Evolutionary conservation across 2,888 invertebrate genomes (phyloP), one percentile per base, ranked within the genome.

Genomic region (Hybos culiciformis): DNA sequence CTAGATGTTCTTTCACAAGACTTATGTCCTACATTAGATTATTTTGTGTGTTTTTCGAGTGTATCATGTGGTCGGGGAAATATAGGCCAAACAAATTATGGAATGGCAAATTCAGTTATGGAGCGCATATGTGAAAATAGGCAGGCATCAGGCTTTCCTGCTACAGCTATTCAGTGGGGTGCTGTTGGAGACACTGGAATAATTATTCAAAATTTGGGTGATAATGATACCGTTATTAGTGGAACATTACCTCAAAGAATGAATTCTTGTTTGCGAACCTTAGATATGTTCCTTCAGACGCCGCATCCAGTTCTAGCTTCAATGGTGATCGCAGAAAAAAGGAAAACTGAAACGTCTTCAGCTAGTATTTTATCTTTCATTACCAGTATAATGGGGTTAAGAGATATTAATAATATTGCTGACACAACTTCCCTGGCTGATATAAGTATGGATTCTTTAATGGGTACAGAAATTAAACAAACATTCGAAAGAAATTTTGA

Each of bases 381-480:
- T 9, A 86, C 83, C 39, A 90, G 92, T 62, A 91, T 94, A 56
- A 70, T 94, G 41, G 85, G 88, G 46, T 79, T 97, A 56, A 90
- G 92, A 63, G 92, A 97, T 57, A 70, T 80, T 0, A 77, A 76
- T 52, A 81, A 83, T 48, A 74, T 94, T 23, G 78, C 86, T 48
- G 73, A 77, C 32, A 74, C 75, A 21, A 76, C 84, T 5, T 83
- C 82, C 33, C 70, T 98, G 37, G 90, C 91, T 21, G 97, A 98
- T 65, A 75, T 98, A 32, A 97, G 97, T 47, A 88, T 98, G 81
- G 97, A 98, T 63, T 96, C 96, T 3, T 70, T 98, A 52, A 97
- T 97, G 97, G 94, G 94, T 37, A 93, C 97, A 2, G 98, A 98
- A 73, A 92, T 98, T 59, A 96, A 96, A 65, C 94, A 94, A 68